Evolutionary conservation across 2,888 invertebrate genomes (phyloP).

Genomic region (Habroteleia sp.): DNA sequence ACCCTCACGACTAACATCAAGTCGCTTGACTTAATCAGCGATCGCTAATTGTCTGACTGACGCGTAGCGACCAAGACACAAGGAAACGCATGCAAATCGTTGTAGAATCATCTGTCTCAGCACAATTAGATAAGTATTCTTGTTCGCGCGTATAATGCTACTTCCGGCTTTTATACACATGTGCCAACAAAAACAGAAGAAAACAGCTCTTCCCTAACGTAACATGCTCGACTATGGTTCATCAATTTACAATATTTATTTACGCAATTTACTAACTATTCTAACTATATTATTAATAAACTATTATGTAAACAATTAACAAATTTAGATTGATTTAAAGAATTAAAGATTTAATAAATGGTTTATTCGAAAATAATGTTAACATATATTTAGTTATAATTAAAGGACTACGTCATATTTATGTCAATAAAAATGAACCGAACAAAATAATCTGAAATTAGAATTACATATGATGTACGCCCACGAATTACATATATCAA

Average conservation of each 20-base stretch:
- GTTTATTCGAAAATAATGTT: too few species aligned
- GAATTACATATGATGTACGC: slow-evolving; percentile 4
- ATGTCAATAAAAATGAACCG: not conserved
- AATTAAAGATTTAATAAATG: too few species aligned
- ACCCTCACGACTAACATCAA: slow-evolving; percentile 71
- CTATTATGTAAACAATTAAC: too few species aligned
- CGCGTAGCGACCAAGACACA: slow-evolving; percentile 76
- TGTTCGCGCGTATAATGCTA: slow-evolving; percentile 75
- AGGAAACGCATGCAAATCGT: slow-evolving; percentile 80
- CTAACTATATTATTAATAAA: too few species aligned
- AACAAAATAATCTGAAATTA: slow-evolving; percentile 10
- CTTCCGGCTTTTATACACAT: slow-evolving; percentile 72
- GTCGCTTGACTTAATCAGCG: slow-evolving; percentile 81
- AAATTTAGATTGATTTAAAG: too few species aligned
- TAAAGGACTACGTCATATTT: not conserved
- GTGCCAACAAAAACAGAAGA: slow-evolving; percentile 31
- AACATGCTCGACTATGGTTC: too few species aligned
- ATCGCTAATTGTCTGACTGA: slow-evolving; percentile 81
- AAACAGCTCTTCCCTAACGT: slow-evolving; percentile 9
- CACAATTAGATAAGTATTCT: slow-evolving; percentile 79
- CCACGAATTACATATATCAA: slow-evolving; percentile 44
- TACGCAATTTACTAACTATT: too few species aligned
- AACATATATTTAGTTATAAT: not conserved
- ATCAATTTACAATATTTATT: too few species aligned
- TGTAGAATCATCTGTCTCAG: slow-evolving; percentile 76